Base-by-base conservation (phyloP, 1,140 invertebrate genomes). In the Rhopalosiphum maidis region DNA sequence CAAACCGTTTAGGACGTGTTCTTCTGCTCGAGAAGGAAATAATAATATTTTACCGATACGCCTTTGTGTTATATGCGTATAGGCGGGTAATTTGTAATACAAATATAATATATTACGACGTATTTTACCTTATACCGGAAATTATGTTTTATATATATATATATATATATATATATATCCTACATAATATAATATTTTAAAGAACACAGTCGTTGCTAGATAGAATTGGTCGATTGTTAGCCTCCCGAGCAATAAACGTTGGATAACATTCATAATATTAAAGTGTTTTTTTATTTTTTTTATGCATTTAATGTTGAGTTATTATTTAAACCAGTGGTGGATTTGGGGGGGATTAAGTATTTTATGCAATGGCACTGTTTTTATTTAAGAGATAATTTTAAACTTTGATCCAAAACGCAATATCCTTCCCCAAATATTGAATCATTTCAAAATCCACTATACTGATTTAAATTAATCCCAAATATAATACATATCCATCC, bases 21-120 rank as follows among this genome's bases (percentile, higher is more conserved):
- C 15, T 87, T 87, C 18, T 54, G n/a, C n/a, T 89, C 25, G 23
- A 89, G 22, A 54, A 54, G 43, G 43, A 54, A 54, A 89, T 89
- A 89, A 68, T 68, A 82, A 83, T 86, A 86, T 86, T 25, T 41
- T 55, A 89, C 35, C 22, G 48, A 41, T 55, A 55, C 51, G 51
- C 35, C 87, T 55, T 89, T 89, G 88, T 89, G 37, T 88, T 43
- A 86, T 48, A 41, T 89, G 22, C 9, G n/a, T 55, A 55, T 41
- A 87, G 43, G 43, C 43, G 43, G 46, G 15, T n/a, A 46, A 46
- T 46, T 30, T 46, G 43, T 86, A 46, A 46, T 77, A 77, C 60
- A 77, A 35, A 77, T 77, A 77, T 77, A 77, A 77, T 77, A 77
- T 77, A 77, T 77, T n/a, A 77, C 60, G n/a, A n/a, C 55, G 25